phyloP scores from a whole-genome alignment of 2,888 invertebrate species.

The Drosophila picticornis region DNA sequence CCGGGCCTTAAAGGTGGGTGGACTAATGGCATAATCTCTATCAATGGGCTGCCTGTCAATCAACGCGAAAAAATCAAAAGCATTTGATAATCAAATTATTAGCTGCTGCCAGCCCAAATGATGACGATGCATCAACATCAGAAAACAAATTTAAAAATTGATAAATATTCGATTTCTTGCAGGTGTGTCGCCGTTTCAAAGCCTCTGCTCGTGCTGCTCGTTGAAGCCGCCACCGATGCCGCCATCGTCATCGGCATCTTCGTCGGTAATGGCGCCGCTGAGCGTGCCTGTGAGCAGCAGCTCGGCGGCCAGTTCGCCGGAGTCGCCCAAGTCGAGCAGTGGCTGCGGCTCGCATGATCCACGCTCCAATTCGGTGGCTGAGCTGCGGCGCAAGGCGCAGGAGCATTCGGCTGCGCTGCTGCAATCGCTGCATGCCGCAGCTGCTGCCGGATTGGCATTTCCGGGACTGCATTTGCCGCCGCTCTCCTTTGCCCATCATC shows the following conservation, averaged over 20 bases:
- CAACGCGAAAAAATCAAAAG: slow-evolving; percentile 60
- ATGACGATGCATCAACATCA: slow-evolving; percentile 38
- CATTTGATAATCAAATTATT: slow-evolving; percentile 62
- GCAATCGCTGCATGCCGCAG: slow-evolving; percentile 89
- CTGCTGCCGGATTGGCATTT: slow-evolving; percentile 85
- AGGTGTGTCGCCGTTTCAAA: slow-evolving; percentile 89
- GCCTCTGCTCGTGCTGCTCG: slow-evolving; percentile 92
- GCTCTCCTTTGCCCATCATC: slow-evolving; percentile 84
- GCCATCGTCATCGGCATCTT: slow-evolving; percentile 42
- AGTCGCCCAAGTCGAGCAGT: slow-evolving; percentile 79
- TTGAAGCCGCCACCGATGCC: slow-evolving; percentile 87
- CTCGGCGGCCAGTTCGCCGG: slow-evolving; percentile 82
- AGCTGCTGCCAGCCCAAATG: slow-evolving; percentile 30
- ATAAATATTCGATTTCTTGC: slow-evolving; percentile 33
- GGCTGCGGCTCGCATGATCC: slow-evolving; percentile 87
- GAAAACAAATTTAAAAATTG: slow-evolving; percentile 22
- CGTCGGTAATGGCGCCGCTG: slow-evolving; percentile 76
- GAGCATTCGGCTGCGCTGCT: slow-evolving; percentile 96
- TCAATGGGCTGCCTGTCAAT: slow-evolving; percentile 76
- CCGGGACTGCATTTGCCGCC: slow-evolving; percentile 86
- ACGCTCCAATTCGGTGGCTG: slow-evolving; percentile 94
- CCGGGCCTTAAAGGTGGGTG: slow-evolving; percentile 90
- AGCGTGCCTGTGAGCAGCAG: slow-evolving; percentile 79
- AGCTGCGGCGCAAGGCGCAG: slow-evolving; percentile 95
- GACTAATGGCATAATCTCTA: slow-evolving; percentile 45